Percentiles rank a stretch among this genome's conserved stretches.
phyloP scores from a whole-genome alignment of 2,797 vertebrate species.

The Clarias platycephalus region DNA sequence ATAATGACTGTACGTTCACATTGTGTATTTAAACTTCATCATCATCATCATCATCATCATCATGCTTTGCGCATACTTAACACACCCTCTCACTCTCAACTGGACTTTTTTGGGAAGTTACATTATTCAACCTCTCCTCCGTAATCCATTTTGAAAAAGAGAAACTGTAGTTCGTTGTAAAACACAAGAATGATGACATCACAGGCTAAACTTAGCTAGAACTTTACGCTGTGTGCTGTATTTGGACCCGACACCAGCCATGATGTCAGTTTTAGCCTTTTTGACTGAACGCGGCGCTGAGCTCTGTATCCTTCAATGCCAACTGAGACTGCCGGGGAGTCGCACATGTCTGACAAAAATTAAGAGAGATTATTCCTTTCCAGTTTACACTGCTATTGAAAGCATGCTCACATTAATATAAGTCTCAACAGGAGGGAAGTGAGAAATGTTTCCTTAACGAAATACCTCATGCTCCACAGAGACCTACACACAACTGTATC shows the following conservation, averaged over 20 bases:
- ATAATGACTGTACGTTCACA: not conserved
- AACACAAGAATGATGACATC: constrained; percentile 53
- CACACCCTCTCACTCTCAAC: constrained; percentile 15
- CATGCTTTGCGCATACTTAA: constrained; percentile 1
- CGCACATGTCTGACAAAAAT: constrained; percentile 65
- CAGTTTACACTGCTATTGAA: constrained; percentile 59
- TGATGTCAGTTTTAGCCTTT: constrained; percentile 72
- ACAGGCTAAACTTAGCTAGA: constrained; percentile 74
- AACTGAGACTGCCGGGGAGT: constrained; percentile 66
- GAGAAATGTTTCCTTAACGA: constrained; percentile 60
- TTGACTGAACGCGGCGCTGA: constrained; percentile 65
- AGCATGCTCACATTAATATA: constrained; percentile 58
- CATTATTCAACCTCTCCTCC: constrained; percentile 22
- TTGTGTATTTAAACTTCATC: not conserved
- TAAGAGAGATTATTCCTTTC: constrained; percentile 61
- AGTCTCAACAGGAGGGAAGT: constrained; percentile 56
- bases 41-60: not conserved
- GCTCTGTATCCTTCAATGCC: constrained; percentile 69
- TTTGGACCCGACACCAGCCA: constrained; percentile 69
- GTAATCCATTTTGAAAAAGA: constrained; percentile 41
- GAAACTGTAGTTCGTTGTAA: constrained; percentile 29
- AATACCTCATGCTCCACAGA: constrained; percentile 55
- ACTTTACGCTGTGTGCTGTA: constrained; percentile 66
- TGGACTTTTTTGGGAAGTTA: constrained; percentile 34
- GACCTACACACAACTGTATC: constrained; percentile 50